These are phyloP conservation scores for Sylvilagus floridanus DNA, from an alignment of 2,797 vertebrate species.

Conservation along the genomic window DNA sequence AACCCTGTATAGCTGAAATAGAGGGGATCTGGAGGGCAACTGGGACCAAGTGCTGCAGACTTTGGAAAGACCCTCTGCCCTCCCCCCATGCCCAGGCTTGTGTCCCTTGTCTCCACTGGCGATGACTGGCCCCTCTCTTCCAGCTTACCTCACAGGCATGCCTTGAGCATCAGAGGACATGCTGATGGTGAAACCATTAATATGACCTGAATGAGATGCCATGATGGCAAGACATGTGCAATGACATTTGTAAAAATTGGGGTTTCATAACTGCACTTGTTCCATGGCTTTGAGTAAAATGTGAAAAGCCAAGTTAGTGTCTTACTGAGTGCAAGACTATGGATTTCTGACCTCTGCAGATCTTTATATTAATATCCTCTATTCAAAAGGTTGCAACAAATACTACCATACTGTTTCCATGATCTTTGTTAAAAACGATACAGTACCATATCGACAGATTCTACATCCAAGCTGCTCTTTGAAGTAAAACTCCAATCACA, in stretches of 20 bases:
- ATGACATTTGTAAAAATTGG: not conserved
- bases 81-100: not conserved
- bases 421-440: not conserved
- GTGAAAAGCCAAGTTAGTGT: not conserved
- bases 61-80: not conserved
- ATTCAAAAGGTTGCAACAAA: not conserved
- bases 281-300: conserved; percentile 26
- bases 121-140: not conserved
- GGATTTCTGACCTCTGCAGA: conserved; percentile 11
- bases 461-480: conserved; percentile 25
- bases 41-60: not conserved
- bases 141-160: not conserved
- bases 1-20: not conserved
- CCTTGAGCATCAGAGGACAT: not conserved
- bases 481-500: not conserved
- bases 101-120: not conserved
- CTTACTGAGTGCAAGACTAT: not conserved
- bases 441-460: not conserved
- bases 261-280: not conserved
- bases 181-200: not conserved
- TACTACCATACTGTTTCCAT: not conserved
- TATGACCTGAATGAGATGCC: not conserved
- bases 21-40: not conserved
- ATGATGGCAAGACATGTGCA: not conserved
- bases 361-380: conserved; percentile 16